Evolutionary conservation across 2,888 invertebrate species (phyloP), one percentile per base, ranked within the genome.

Genomic region (Plebejus anna): DNA sequence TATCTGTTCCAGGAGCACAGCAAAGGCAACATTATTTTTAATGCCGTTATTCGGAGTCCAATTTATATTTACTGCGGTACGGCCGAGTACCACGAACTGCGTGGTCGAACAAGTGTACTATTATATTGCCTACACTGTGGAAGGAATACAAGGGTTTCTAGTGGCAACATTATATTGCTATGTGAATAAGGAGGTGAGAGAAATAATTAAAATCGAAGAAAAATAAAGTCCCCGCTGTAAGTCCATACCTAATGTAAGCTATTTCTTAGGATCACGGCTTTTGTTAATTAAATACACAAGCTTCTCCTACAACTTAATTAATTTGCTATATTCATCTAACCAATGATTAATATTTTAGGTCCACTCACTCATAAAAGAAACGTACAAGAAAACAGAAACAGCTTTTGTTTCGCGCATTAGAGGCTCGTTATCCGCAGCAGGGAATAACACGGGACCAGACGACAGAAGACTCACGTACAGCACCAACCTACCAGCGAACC

Each of bases 11-110:
- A 96, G 96, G 85, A 94, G 92, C 79, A 95, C 96, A 51, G 92
- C 95, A 28, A 95, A 95, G 83, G 96, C 96, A 0, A 95, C 96
- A 0, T 82, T 96, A 73, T 95, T 96, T 81, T 90, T 96, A 80
- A 94, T 96, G 87, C 96, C 96, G 0, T 88, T 97, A 57, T 96
- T 96, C 81, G 96, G 96, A 1, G 90, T 96, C 0, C 96, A 96
- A 82, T 96, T 96, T 82, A 89, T 96, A 28, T 87, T 96, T 76
- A 95, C 95, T 0, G 94, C 95, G 0, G 90, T 95, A 59, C 87
- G 95, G 76, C 95, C 95, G 2, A 87, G 88, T 22, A 94, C 95
- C 0, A 88, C 88, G 0, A 90, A 89, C 81, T 95, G 92, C 86
- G 88, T 82, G 0, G 85, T 81, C 80, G 95, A 95, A 81, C 95